phyloP scores from a whole-genome alignment of 2,113 vertebrate genomes.

The Mirounga angustirostris region DNA sequence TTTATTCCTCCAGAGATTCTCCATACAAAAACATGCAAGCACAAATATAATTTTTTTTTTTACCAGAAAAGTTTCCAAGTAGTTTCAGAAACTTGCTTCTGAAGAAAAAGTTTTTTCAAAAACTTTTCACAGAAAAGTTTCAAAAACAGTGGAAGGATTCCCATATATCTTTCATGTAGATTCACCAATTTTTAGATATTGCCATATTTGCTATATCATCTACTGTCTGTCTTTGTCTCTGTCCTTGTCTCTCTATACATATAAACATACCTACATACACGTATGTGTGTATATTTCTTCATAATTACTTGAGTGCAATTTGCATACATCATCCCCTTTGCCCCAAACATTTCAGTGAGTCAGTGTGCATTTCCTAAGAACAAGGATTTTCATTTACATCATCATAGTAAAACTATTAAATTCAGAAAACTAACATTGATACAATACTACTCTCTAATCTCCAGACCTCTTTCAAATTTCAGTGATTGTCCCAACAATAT shows the following conservation, averaged over 20 bases:
- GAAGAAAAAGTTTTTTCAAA: not conserved
- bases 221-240: not conserved
- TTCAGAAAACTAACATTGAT: conserved; percentile 22
- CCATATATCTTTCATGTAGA: not conserved
- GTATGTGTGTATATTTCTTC: not conserved
- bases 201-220: not conserved
- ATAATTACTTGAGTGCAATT: not conserved
- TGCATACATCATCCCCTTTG: not conserved
- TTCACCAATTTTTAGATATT: not conserved
- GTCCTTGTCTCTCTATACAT: not conserved
- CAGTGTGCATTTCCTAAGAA: conserved; percentile 15
- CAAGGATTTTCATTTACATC: not conserved
- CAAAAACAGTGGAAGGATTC: not conserved
- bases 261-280: not conserved
- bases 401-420: not conserved
- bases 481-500: not conserved
- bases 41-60: not conserved
- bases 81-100: not conserved
- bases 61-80: not conserved
- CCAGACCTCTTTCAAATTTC: not conserved
- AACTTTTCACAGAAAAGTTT: not conserved
- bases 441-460: not conserved
- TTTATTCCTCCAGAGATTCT: not conserved
- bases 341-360: conserved; percentile 1
- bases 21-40: not conserved